Base-by-base conservation (phyloP, 1,140 invertebrate genomes). In the Lepidurus packardi region DNA sequence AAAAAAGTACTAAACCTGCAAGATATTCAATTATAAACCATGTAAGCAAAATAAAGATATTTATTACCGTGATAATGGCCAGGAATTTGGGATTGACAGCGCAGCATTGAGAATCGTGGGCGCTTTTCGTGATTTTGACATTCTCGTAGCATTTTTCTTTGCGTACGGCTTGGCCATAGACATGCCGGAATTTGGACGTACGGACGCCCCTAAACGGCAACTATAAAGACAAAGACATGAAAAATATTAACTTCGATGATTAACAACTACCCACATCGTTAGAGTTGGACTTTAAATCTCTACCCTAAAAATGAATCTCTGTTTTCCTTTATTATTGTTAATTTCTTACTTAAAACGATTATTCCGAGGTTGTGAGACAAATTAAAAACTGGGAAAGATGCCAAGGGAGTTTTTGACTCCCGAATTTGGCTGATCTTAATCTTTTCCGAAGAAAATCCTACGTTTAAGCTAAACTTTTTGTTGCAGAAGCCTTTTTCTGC, bases 71-170 rank as follows among this genome's bases (percentile, higher is more conserved):
- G 53, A 90, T 88, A 76, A 90, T 84, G 73, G 95, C 96, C 75
- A 98, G 87, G 86, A 96, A 98, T 86, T 97, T 97, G 0, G 95
- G 94, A 87, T 98, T 98, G 73, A 95, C 94, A 5, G 92, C 92
- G 84, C 94, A 96, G 85, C 95, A 96, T 82, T 94, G 92, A 47
- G 94, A 94, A 83, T 98, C 96, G 86, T 95, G 93, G 13, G 93
- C 92, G 84, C 93, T 95, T 84, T 94, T 92, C 2, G 95, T 97
- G 78, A 98, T 95, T 83, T 94, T 92, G 79, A 97, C 92, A 85
- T 96, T 95, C 84, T 96, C 94, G 85, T 96, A 97, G 84, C 94
- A 96, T 84, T 91, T 89, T 82, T 97, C 94, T 79, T 93, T 88
- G 83, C 94, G 95, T 13, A 92, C 90, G 5, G 94, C 91, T 81